Conservation (phyloP, 2,888 invertebrate genomes). For the Molanna angustata region DNA sequence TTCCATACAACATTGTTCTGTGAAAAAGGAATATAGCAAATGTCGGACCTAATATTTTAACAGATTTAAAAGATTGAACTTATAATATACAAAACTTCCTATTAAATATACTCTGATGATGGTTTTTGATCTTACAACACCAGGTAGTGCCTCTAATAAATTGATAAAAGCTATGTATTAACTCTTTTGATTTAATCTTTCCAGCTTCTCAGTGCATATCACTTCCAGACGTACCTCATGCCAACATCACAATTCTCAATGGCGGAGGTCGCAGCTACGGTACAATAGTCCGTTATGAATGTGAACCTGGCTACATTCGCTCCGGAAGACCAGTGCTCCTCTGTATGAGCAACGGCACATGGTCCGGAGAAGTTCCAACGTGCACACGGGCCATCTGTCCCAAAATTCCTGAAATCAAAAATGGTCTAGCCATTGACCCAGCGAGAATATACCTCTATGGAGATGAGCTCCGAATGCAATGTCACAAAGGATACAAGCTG, state of each 20-base stretch:
- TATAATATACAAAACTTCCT: no score
- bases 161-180: no score
- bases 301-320: slow-evolving; percentile 86
- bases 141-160: no score
- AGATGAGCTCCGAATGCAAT: slow-evolving; percentile 89
- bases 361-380: slow-evolving; percentile 88
- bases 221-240: slow-evolving; percentile 81
- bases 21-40: no score
- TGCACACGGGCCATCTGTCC: slow-evolving; percentile 77
- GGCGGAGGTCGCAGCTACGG: slow-evolving; percentile 92
- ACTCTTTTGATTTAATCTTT: background rate
- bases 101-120: no score
- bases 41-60: no score
- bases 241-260: slow-evolving; percentile 81
- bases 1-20: no score
- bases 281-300: slow-evolving; percentile 88
- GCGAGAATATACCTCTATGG: slow-evolving; percentile 76
- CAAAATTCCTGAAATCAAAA: slow-evolving; percentile 75
- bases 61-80: no score
- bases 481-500: slow-evolving; percentile 85
- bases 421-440: slow-evolving; percentile 82
- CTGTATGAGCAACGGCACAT: slow-evolving; percentile 94
- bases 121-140: no score
- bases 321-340: slow-evolving; percentile 86
- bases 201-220: slow-evolving; percentile 88